Base-by-base conservation (phyloP, 2,888 invertebrate species). In the Ommatoiulus sabulosus region DNA sequence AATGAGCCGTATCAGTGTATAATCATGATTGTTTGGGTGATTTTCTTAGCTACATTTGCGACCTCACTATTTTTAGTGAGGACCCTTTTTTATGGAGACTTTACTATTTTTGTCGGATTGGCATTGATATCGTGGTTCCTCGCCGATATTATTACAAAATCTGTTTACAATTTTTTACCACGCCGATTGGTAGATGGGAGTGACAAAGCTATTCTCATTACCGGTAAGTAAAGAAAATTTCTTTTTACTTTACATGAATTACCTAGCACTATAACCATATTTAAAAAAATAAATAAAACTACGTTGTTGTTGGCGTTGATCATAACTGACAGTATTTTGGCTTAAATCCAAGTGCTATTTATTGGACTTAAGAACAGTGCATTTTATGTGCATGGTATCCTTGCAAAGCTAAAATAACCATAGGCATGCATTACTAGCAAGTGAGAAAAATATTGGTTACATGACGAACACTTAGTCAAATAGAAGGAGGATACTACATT, bases 161-260 rank as follows among this genome's bases (percentile, higher is more conserved):
- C 89, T 2, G 84, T 91, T n/a, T 72, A 88, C 12, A 90, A 90
- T 85, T 87, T 89, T 8, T 84, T 90, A 87, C 90, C 90, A 3
- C 89, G 90, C 84, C 89, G 86, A n/a, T 80, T 87, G 43, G 90
- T 91, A 20, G 88, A 89, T 20, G 35, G 89, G 15, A 48, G 89
- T 10, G 90, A 90, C 44, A 92, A 91, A 88, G 91, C 91, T 5
- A 91, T 92, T 17, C 88, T 91, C 44, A 90, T 92, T 84, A 91
- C 91, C 43, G 92, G 92, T 91, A 84, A 90, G 90, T 89, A 6
- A 7, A 4, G 63, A 7, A 35, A 35, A 35, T 35, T 35, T 35
- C 1, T 35, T 35, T 15, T 20, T 63, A 63, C 20, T 63, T 63
- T n/a, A 63, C 6, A 63, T n/a, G 57, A 17, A 12, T 57, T 57